Evolutionary conservation across 2,113 vertebrate genomes (phyloP).

Genomic region (Taxidea taxus): DNA sequence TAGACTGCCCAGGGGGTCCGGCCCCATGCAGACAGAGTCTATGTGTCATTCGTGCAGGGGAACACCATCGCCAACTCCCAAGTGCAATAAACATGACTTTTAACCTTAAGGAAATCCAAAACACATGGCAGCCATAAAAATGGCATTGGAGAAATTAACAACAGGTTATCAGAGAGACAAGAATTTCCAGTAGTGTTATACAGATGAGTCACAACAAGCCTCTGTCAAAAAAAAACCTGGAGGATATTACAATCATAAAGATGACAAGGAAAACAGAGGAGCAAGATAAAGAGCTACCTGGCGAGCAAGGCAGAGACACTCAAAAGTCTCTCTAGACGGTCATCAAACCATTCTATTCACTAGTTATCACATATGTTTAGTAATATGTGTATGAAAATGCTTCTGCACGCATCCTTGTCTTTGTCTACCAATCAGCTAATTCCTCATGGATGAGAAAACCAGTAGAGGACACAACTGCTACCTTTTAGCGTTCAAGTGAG

Average conservation of each 20-base stretch:
- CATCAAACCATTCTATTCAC: neutral
- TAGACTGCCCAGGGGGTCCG: neutral
- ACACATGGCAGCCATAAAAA: conserved; percentile 70
- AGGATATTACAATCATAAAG: conserved; percentile 4
- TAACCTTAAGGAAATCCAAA: conserved; percentile 72
- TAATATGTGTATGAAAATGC: neutral
- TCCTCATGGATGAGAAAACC: neutral
- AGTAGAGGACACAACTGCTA: neutral
- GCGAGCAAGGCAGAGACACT: neutral
- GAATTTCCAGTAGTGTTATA: conserved; percentile 44
- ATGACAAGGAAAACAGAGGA: conserved; percentile 7
- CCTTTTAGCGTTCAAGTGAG: neutral
- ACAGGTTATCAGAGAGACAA: conserved; percentile 64
- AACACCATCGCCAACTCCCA: conserved; percentile 9
- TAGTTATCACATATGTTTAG: neutral
- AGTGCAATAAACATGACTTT: conserved; percentile 65
- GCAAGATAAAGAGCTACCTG: conserved; percentile 39
- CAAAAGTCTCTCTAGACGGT: conserved; percentile 28
- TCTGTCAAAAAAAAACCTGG: conserved; percentile 47
- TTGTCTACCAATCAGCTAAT: neutral
- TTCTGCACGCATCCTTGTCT: neutral
- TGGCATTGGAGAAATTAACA: conserved; percentile 70
- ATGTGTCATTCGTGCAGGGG: neutral
- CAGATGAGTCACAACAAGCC: conserved; percentile 21
- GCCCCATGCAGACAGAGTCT: neutral